Conservation (phyloP, 2,888 invertebrate species). For the Eremobia ochroleuca region DNA sequence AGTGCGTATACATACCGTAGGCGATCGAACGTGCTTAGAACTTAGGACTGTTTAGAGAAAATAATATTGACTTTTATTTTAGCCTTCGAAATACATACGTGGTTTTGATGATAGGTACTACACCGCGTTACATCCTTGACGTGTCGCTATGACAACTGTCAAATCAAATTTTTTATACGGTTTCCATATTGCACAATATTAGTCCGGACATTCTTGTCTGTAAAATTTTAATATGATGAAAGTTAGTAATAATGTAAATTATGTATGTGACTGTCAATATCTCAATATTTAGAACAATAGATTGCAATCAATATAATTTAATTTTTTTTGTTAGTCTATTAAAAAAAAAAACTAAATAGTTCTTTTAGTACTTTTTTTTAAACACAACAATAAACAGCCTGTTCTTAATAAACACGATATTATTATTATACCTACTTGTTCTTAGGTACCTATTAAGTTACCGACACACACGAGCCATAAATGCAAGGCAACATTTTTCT, state of each 20-base stretch:
- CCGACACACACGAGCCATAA: slow-evolving; percentile 10
- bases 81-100: background rate
- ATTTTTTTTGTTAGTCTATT: too few species aligned
- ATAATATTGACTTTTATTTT: background rate
- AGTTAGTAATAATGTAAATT: background rate
- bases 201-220: slow-evolving; percentile 8
- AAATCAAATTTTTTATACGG: background rate
- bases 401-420: background rate
- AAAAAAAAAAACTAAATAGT: too few species aligned
- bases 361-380: background rate
- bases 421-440: slow-evolving; percentile 8
- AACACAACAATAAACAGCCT: background rate
- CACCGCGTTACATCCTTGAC: background rate
- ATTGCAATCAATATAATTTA: too few species aligned
- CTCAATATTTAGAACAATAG: too few species aligned
- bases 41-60: slow-evolving; percentile 14
- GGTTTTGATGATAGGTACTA: background rate
- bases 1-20: slow-evolving; percentile 53
- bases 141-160: slow-evolving; percentile 3
- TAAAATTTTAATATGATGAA: background rate
- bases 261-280: too few species aligned
- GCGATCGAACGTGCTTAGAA: slow-evolving; percentile 40
- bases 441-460: background rate
- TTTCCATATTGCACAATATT: slow-evolving; percentile 11
- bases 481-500: slow-evolving; percentile 53